Percentiles rank a stretch among this genome's conserved stretches.
phyloP scores from a whole-genome alignment of 2,888 invertebrate genomes.

The Theodoxus fluviatilis region DNA sequence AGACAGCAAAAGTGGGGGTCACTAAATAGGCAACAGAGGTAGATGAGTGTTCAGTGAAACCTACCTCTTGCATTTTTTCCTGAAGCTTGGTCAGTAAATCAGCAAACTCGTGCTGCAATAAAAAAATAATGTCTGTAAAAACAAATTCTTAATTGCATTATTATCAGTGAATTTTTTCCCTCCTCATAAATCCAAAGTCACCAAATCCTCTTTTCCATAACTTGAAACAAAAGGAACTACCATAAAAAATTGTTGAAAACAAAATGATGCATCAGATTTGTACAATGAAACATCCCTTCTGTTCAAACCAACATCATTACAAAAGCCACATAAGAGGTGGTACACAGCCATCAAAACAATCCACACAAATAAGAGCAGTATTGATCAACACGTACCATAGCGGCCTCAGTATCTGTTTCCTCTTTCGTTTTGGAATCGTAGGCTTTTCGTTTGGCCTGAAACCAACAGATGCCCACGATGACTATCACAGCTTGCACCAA shows the following conservation, averaged over 20 bases:
- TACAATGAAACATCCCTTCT: no score
- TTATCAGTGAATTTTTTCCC: not conserved
- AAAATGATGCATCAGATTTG: not conserved
- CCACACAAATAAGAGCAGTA: not conserved
- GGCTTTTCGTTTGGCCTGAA: conserved; percentile 55
- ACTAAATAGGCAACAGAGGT: no score
- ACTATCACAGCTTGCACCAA: no score
- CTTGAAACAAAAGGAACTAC: not conserved
- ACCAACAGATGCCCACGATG: no score
- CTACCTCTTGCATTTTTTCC: conserved; percentile 85
- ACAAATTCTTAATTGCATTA: not conserved
- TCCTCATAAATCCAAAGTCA: no score
- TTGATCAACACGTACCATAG: conserved; percentile 53
- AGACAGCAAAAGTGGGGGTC: no score
- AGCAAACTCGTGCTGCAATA: conserved; percentile 75
- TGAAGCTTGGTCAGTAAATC: conserved; percentile 86
- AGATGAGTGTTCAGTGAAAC: no score
- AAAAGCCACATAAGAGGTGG: no score
- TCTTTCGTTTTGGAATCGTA: conserved; percentile 58
- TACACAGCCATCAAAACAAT: no score
- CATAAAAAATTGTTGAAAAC: not conserved
- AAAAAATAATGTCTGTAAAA: conserved; percentile 24
- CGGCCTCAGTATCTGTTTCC: conserved; percentile 55
- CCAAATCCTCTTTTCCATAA: not conserved
- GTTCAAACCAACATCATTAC: no score